phyloP scores from a whole-genome alignment of 2,888 invertebrate genomes.

The Lucinisca nassula region DNA sequence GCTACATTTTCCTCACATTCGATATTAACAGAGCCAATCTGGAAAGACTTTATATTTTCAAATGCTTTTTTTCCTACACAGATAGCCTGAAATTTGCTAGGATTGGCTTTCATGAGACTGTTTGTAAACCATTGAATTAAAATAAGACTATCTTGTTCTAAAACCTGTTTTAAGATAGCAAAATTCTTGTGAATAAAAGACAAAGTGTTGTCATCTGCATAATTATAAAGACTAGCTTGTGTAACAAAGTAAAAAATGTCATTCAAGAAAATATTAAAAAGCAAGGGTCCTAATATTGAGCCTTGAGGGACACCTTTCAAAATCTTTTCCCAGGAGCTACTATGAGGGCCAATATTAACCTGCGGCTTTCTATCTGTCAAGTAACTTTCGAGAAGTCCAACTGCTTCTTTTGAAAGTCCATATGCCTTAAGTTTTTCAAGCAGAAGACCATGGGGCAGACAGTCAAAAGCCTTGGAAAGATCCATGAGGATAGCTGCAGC shows the following conservation, averaged over 20 bases:
- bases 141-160: too few relatives aligned
- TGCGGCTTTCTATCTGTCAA: not conserved
- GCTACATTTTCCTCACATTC: too few relatives aligned
- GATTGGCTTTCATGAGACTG: too few relatives aligned
- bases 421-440: not conserved
- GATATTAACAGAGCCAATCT: too few relatives aligned
- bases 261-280: not conserved
- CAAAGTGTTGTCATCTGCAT: too few relatives aligned
- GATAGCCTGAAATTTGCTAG: too few relatives aligned
- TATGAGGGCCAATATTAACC: not conserved
- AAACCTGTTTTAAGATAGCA: too few relatives aligned
- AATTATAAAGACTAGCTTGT: too few relatives aligned
- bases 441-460: not conserved
- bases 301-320: not conserved
- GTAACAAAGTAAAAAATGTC: not conserved
- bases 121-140: too few relatives aligned
- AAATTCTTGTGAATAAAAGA: too few relatives aligned
- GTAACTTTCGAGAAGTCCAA: not conserved
- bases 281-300: not conserved
- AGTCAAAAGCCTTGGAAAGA: not conserved
- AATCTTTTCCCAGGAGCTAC: not conserved
- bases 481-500: not conserved
- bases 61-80: too few relatives aligned
- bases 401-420: not conserved
- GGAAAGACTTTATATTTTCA: too few relatives aligned